A percentile compares a stretch with the other conserved stretches of the same genome.
Conservation (phyloP, 2,113 vertebrate species). For the Casuarius casuarius region DNA sequence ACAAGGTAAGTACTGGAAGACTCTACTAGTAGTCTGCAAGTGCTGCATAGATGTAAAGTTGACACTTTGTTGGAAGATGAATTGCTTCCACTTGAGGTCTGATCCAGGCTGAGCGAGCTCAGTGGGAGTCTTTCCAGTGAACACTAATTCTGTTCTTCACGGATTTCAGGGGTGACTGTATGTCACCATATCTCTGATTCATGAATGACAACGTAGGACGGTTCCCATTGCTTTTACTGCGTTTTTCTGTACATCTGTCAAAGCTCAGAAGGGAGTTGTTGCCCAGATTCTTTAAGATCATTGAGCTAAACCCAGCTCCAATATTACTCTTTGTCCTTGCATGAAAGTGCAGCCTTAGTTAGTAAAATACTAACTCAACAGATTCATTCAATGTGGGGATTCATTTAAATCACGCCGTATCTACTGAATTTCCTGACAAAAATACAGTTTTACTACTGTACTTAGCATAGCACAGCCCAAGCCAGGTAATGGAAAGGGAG, state of each 20-base stretch:
- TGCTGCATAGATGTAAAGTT: background rate
- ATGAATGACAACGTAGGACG: background rate
- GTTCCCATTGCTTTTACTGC: background rate
- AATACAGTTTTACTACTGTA: background rate
- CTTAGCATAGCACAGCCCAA: background rate
- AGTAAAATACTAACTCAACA: background rate
- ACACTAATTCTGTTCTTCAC: conserved; percentile 2
- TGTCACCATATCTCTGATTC: background rate
- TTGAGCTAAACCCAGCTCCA: background rate
- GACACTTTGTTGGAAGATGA: background rate
- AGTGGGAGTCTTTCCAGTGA: background rate
- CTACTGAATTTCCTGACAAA: conserved; percentile 40
- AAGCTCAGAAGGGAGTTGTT: background rate
- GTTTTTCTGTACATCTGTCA: background rate
- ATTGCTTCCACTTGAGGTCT: background rate
- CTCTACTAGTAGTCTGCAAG: fast-evolving
- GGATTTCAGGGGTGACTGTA: background rate
- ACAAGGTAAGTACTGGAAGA: background rate
- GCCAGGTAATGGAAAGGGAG: background rate
- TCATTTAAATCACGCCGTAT: background rate
- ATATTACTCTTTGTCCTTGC: background rate
- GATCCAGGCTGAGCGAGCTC: background rate
- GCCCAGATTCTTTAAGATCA: background rate
- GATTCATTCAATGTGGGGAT: background rate
- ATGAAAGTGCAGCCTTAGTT: background rate